phyloP scores from a whole-genome alignment of 2,113 vertebrate genomes.

The Macrotis lagotis region DNA sequence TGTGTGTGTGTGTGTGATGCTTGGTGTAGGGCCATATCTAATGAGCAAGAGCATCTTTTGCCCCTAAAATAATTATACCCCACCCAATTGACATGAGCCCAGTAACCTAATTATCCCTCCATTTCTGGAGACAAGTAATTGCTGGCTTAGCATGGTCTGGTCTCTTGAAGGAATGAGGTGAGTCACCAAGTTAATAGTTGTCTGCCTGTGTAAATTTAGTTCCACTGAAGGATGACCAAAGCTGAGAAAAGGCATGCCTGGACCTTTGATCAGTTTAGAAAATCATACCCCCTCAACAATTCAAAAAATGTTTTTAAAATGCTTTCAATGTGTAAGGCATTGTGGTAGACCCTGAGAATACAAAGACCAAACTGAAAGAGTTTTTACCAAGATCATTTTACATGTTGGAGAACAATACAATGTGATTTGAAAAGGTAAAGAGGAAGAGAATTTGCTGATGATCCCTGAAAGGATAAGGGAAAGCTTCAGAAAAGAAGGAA shows the following conservation, averaged over 20 bases:
- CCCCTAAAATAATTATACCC: background rate
- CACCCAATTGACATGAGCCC: background rate
- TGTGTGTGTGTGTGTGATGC: too few relatives aligned
- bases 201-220: background rate
- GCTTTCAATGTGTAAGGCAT: background rate
- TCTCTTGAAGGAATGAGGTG: background rate
- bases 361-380: background rate
- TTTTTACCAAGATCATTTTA: background rate
- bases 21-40: background rate
- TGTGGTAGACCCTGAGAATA: background rate
- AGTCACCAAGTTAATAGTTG: background rate
- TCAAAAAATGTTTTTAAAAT: background rate
- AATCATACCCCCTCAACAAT: background rate
- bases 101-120: background rate
- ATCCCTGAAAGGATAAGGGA: background rate
- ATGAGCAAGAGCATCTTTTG: background rate
- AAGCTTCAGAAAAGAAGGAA: background rate
- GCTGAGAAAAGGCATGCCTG: background rate
- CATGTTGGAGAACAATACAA: background rate
- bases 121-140: background rate
- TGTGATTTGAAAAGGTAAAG: background rate
- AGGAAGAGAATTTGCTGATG: background rate
- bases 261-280: background rate
- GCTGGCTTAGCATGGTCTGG: background rate
- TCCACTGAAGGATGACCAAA: background rate